A percentile compares a stretch with the other conserved stretches of the same genome.
Evolutionary conservation across 2,797 vertebrate genomes (phyloP).

Genomic region (Platyrinchus mystaceus): DNA sequence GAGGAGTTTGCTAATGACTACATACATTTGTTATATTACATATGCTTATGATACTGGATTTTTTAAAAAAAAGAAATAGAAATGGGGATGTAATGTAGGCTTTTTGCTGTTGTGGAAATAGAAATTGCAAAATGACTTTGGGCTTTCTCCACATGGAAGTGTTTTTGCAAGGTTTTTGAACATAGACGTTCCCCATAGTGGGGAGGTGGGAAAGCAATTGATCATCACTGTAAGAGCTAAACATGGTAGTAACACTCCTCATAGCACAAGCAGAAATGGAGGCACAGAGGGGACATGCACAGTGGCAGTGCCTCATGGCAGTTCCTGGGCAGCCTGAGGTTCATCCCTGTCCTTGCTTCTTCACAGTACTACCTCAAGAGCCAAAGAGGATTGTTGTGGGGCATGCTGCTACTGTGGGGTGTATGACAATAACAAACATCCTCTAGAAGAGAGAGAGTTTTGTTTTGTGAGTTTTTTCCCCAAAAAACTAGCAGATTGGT

Average conservation of each 20-base stretch:
- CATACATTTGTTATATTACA: background rate
- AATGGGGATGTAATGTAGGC: background rate
- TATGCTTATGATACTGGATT: background rate
- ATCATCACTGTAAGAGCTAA: background rate
- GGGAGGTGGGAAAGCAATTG: background rate
- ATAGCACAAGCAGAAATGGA: background rate
- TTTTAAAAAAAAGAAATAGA: background rate
- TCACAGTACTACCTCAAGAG: background rate
- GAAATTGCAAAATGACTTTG: background rate
- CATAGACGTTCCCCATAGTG: background rate
- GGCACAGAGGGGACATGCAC: background rate
- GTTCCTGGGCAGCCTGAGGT: background rate
- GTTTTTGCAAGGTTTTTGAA: background rate
- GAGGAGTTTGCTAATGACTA: background rate
- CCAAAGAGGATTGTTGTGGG: background rate
- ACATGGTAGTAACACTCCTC: background rate
- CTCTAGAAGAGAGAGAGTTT: background rate
- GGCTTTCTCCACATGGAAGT: background rate
- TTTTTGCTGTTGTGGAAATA: background rate
- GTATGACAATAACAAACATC: background rate
- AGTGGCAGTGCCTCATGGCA: background rate
- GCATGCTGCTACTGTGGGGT: background rate
- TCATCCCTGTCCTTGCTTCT: background rate
- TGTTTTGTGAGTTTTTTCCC: accelerated
- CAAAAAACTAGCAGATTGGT: background rate